Base-by-base conservation (phyloP, 2,888 invertebrate species). In the Sericinus montela region DNA sequence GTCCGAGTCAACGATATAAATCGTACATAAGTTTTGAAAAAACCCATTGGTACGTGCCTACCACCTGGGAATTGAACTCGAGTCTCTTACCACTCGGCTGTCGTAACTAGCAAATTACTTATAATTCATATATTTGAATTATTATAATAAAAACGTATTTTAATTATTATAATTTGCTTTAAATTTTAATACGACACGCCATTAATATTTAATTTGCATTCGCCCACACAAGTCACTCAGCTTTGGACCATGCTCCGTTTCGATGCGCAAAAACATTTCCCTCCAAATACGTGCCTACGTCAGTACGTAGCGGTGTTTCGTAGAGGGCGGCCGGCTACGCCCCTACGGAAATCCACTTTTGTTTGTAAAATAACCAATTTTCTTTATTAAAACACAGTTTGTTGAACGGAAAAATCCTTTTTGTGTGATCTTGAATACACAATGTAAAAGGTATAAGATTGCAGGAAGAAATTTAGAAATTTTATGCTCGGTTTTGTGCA, bases 271-370 rank as follows among this genome's bases (percentile, higher is more conserved):
- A 67, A 60, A 64, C 58, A 54, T 62, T 66, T 67, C 63, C 66
- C 63, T 62, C 67, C 66, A 69, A 67, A 59, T 58, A 55, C 54
- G 51, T 51, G 60, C 19, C 72, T 80, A 82, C 80, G 81, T 75
- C 80, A 83, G 83, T 83, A 58, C 71, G 73, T 72, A 73, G 69
- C 71, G 54, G 62, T 10, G 42, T 39, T 52, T 54, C 68, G 72
- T 65, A 68, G 70, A 64, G 54, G 45, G 49, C 60, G 62, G 64
- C 43, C 59, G 72, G 53, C 55, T 46, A 40, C 54, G 49, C 49
- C 13, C 44, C 54, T 55, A 56, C 52, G 45, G 36, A 34, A 35
- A 14, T n/a, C 25, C 9, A 49, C 60, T 63, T 58, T 65, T 69
- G 63, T 68, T n/a, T 64, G 58, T 54, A 65, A 60, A 58, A 65